Base-by-base conservation (phyloP, 2,888 invertebrate species). In the Merodon equestris region DNA sequence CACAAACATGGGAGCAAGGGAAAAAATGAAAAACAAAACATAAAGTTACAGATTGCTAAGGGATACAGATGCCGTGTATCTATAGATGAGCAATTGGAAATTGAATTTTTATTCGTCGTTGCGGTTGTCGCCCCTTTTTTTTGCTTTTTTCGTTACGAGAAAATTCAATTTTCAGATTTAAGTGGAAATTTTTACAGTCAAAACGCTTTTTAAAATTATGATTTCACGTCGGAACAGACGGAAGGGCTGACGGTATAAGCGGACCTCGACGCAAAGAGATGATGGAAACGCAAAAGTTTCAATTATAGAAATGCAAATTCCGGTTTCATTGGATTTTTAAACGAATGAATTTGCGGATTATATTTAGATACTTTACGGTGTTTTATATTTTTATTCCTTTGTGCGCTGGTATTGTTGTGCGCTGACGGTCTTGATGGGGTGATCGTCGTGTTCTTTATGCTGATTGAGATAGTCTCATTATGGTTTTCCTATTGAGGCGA, bases 281-380 rank as follows among this genome's bases (percentile, higher is more conserved):
- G 12, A 53, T 56, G 12, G 63, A 10, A 50, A 48, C 40, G 61
- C 60, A 60, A 63, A 57, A 67, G 72, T 73, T 72, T 77, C 77
- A 77, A 77, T 77, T 77, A 77, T 51, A 63, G 61, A 77, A 77
- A 77, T 77, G 77, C 67, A 77, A 73, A 77, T 77, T 72, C 75
- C 61, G 67, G 61, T 61, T 61, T 61, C 47, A 77, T 40, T 40
- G 40, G n/a, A 40, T 40, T 40, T 72, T 72, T 72, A 70, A 61
- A 47, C 47, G 61, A 61, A 70, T 53, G 54, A 48, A 15, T 47
- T 58, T 48, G 60, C 34, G 45, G 54, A 48, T 60, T 53, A 15
- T 27, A 42, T 14, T 44, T 54, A 27, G 27, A 27, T 27, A 27
- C 27, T 27, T 27, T 27, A 7, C 7, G 27, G 27, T 27, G 27